Conservation (phyloP, 2,113 vertebrate species). For the Electrona antarctica region DNA sequence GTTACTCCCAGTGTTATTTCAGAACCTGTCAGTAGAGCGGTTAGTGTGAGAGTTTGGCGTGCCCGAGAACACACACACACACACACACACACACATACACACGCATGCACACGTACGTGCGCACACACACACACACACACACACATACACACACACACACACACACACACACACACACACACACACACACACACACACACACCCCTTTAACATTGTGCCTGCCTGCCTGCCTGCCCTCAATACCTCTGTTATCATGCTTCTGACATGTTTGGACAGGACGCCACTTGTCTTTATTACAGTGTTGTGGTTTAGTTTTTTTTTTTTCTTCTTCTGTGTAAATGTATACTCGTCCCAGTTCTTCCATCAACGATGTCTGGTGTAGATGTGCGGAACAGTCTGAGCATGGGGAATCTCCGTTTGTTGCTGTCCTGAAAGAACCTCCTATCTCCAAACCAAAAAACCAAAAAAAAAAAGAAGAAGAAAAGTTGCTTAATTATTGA, state of each 20-base stretch:
- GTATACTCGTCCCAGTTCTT: conserved; percentile 56
- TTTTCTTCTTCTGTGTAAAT: conserved; percentile 51
- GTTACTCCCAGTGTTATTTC: conserved; percentile 68
- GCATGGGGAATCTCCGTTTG: conserved; percentile 42
- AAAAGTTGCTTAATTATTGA: conserved; percentile 28
- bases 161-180: conserved; percentile 52
- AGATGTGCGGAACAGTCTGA: conserved; percentile 57
- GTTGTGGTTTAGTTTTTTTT: conserved; percentile 34
- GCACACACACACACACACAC: conserved; percentile 17
- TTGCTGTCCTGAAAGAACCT: conserved; percentile 47
- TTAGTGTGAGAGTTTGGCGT: conserved; percentile 62
- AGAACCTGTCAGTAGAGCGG: conserved; percentile 59
- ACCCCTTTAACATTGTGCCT: conserved; percentile 76
- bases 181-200: conserved; percentile 10
- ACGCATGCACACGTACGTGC: conserved; percentile 29
- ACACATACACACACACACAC: conserved; percentile 8
- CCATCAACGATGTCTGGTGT: conserved; percentile 59
- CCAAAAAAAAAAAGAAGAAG: conserved; percentile 22
- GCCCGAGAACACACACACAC: conserved; percentile 61
- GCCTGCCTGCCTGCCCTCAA: conserved; percentile 69
- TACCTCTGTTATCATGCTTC: conserved; percentile 67
- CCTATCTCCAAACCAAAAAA: conserved; percentile 31
- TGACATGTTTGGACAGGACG: conserved; percentile 55
- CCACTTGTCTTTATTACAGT: conserved; percentile 70
- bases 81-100: not conserved